Base-by-base conservation (phyloP, 2,888 invertebrate genomes). In the Nezara viridula region DNA sequence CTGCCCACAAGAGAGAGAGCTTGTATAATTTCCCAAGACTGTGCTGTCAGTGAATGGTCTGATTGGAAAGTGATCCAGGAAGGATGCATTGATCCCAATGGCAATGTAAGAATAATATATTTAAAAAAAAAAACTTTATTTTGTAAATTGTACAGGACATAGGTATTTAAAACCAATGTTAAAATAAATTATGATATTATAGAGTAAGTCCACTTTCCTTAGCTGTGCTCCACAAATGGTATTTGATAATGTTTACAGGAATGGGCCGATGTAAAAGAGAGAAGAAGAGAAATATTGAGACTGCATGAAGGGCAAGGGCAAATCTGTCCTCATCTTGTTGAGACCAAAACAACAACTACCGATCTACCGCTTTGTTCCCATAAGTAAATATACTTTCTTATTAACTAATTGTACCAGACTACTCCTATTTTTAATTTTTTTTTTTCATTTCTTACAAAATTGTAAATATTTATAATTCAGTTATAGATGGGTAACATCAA, bases 21-120 rank as follows among this genome's bases (percentile, higher is more conserved):
- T 27, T 95, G 95, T 91, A 93, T 95, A 44, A 93, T 95, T 88
- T 93, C 93, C 0, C 94, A 94, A 90, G 94, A 94, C 91, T 95
- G 95, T 91, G 92, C 92, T 4, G 92, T 95, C 77, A 94, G 94
- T 1, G 94, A 95, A 89, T 95, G 95, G 95, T 93, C 94, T 87
- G 94, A 94, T 89, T 95, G 95, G 95, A 92, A 93, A 90, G 94
- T 94, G 1, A 92, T 94, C 4, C 92, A 94, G 27, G 94, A 94
- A 90, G 95, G 95, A 0, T 94, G 93, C 90, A 91, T 93, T 37
- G 92, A 92, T 66, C 92, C 92, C 24, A 92, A 92, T 40, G 93
- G 92, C 88, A 92, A 92, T 91, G 92, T 92, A 91, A 91, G 90
- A 89, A 44, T 37, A 21, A 24, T 47, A 37, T 37, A 19, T 44